Evolutionary conservation across 92 coral and sea anemone species (phyloP).

Genomic region (Zoanthus sansibaricus): DNA sequence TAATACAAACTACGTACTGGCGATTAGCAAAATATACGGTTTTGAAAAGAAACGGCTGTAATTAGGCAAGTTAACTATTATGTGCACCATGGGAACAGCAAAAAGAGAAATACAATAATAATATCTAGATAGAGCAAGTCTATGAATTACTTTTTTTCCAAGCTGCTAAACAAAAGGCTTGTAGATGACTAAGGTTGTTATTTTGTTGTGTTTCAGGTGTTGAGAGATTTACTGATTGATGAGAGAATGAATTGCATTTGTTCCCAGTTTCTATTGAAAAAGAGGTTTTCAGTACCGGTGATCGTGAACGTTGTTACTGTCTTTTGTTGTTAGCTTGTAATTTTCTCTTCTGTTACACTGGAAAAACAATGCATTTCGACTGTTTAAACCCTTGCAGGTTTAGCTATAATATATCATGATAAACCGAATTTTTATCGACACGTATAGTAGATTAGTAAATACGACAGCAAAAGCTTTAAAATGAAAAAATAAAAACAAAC

Average conservation of each 20-base stretch:
- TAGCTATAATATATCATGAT: no score
- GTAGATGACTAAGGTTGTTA: background rate
- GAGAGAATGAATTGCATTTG: conserved; percentile 22
- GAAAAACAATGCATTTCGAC: no score
- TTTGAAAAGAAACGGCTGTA: conserved; percentile 27
- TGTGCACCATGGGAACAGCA: background rate
- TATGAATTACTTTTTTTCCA: background rate
- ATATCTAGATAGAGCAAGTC: background rate
- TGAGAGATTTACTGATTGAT: conserved; percentile 27
- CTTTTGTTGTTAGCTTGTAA: background rate
- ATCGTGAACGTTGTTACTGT: background rate
- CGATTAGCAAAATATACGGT: conserved; percentile 19
- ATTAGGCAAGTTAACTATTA: conserved; percentile 20
- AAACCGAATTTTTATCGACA: no score
- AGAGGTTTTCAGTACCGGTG: background rate
- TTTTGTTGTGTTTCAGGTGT: conserved; percentile 18
- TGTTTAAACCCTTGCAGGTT: no score
- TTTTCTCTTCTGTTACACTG: background rate
- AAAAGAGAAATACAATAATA: background rate
- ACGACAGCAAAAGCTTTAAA: no score
- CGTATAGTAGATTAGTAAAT: no score
- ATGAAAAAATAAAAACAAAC: no score
- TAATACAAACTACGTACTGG: conserved; percentile 3
- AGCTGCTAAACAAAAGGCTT: background rate
- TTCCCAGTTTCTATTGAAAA: conserved; percentile 24